These are phyloP conservation scores for Paramormyrops kingsleyae DNA, from an alignment of 2,113 vertebrate species.

Conservation along the genomic window DNA sequence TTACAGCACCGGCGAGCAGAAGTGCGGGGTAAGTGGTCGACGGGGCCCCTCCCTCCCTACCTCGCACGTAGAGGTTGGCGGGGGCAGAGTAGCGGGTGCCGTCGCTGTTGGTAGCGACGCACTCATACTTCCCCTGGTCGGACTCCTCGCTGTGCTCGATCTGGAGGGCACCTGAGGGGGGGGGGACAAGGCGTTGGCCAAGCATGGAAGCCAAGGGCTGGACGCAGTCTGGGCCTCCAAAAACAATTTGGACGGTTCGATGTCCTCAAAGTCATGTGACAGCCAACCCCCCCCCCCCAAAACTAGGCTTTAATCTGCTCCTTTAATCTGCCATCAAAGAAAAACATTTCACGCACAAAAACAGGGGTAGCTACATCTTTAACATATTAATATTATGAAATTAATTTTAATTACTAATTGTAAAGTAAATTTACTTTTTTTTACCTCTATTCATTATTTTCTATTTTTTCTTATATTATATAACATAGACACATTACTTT, in stretches of 20 bases:
- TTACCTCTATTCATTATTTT: not conserved
- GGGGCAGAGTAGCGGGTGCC: constrained; percentile 97
- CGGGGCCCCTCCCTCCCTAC: constrained; percentile 50
- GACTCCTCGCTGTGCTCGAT: constrained; percentile 97
- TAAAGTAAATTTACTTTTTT: no score
- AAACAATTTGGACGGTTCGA: constrained; percentile 63
- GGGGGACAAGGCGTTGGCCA: constrained; percentile 77
- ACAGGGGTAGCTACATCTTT: not conserved
- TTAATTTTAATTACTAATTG: no score
- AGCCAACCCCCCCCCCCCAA: constrained; percentile 51
- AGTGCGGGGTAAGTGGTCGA: not conserved
- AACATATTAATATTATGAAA: not conserved
- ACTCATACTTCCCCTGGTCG: constrained; percentile 99
- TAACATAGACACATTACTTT: not conserved
- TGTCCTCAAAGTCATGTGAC: constrained; percentile 51
- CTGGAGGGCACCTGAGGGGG: constrained; percentile 93
- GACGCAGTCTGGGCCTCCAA: constrained; percentile 37
- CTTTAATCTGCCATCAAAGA: not conserved
- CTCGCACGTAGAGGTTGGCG: constrained; percentile 98
- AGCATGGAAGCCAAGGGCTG: constrained; percentile 52
- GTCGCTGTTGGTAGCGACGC: constrained; percentile 97
- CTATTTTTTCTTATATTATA: not conserved
- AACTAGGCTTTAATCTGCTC: not conserved
- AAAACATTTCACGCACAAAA: not conserved
- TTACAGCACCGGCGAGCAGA: not conserved